Evolutionary conservation across 2,113 vertebrate genomes (phyloP), one percentile per base, ranked within the genome.

Genomic region (Peucedramus taeniatus): DNA sequence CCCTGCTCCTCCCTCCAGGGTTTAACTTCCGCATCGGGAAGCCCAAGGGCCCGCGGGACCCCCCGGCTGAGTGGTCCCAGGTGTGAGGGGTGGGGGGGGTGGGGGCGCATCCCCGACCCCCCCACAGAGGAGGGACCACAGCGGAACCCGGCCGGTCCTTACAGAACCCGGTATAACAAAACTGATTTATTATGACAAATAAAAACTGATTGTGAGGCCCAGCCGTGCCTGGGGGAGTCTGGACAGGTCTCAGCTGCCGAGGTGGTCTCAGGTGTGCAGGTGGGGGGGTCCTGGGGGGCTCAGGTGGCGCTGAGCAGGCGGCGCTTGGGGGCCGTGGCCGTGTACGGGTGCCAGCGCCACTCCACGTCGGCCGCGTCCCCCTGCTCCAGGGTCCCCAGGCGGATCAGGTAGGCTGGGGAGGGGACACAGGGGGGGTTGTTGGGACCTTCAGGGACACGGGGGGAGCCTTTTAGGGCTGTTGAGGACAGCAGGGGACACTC

Each of bases 381-480:
- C 61, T 85, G 83, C 42, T 85, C 83, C 70, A 85, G 83, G 3
- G 83, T 85, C 3, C 83, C 83, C 71, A 85, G 44, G 51, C 83
- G 83, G 83, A 85, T 76, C 70, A 85, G 71, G 44, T 85, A 85
- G 70, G 83, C 83, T 85, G 59, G 8, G 15, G 15, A n/a, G n/a
- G 14, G 22, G 42, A 56, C 19, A n/a, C 6, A n/a, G 3, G 3
- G 23, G 1, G 6, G 1, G 3, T 4, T 3, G 13, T 37, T 19
- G 40, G 49, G 59, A 47, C 59, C 15, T 8, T 3, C 14, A 18
- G 49, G 33, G 39, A 61, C 57, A 45, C 3, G 0, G 2, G 24
- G 10, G 6, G 13, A 15, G 4, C 1, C 7, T 51, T 11, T 14
- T 5, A 13, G 30, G 45, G 23, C 3, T 6, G 18, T 8, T 42